Evolutionary conservation across 2,888 invertebrate genomes (phyloP), one percentile per base, ranked within the genome.

Genomic region (Mystacides longicornis): DNA sequence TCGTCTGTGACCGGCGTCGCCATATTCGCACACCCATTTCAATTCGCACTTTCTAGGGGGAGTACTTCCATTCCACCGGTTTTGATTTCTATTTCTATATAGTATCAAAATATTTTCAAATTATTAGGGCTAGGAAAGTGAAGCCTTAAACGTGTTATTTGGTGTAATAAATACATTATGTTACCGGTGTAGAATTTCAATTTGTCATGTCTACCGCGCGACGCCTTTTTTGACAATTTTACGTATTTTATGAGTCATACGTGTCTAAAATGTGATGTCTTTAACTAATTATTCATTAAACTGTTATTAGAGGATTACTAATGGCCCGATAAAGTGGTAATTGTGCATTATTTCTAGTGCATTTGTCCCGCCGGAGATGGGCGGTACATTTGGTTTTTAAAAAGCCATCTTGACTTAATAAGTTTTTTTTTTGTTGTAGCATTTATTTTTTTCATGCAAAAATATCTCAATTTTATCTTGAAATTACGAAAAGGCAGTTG

Each of bases 131-230:
- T n/a, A n/a, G n/a, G n/a, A n/a, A n/a, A n/a, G n/a, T n/a, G n/a
- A n/a, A n/a, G n/a, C n/a, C n/a, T n/a, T n/a, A n/a, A n/a, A n/a
- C n/a, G n/a, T n/a, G n/a, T n/a, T n/a, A 16, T 37, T 37, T 37
- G 14, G 37, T 37, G 37, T 16, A 37, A 37, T 16, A 37, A n/a
- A 16, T 14, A n/a, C 16, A 14, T 37, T n/a, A 37, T n/a, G 37
- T 7, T 37, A 60, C 67, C 67, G 75, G 77, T 77, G 74, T 77
- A 75, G 69, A 67, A 75, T 77, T 76, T 76, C 77, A 76, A 16
- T 18, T 33, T 52, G 50, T 57, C 56, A 52, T 52, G 56, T 57
- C 48, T 31, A 14, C 7, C 27, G 21, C 42, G 67, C 71, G 70
- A 71, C 71, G 72, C 75, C 76, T 74, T 74, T 74, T 75, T 74